Evolutionary conservation across 2,113 vertebrate genomes (phyloP).

Genomic region (Tor tambroides): DNA sequence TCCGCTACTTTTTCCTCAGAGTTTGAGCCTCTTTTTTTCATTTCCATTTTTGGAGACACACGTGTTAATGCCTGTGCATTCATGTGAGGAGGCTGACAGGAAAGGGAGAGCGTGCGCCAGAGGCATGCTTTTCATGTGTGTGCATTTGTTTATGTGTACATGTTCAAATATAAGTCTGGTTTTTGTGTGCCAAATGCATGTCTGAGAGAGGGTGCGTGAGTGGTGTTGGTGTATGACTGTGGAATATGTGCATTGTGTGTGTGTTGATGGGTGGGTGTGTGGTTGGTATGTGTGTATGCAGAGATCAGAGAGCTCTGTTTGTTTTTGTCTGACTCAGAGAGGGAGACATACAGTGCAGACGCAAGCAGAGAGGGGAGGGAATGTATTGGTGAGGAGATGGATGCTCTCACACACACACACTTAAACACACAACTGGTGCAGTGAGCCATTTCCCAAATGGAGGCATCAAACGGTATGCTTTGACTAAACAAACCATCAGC

Average conservation of each 20-base stretch:
- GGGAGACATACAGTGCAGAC: conserved; percentile 48
- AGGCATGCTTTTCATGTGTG: conserved; percentile 42
- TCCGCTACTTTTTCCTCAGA: conserved; percentile 33
- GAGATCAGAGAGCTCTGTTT: conserved; percentile 69
- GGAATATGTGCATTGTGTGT: conserved; percentile 44
- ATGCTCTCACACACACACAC: conserved; percentile 26
- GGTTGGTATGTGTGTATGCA: conserved; percentile 39
- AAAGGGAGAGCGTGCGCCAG: conserved; percentile 20
- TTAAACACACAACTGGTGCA: conserved; percentile 41
- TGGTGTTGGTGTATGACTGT: conserved; percentile 67
- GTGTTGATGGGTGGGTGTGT: conserved; percentile 20
- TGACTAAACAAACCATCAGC: conserved; percentile 49
- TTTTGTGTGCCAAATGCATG: conserved; percentile 64
- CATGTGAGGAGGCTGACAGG: conserved; percentile 63
- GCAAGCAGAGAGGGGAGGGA: conserved; percentile 42
- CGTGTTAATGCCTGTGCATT: conserved; percentile 71
- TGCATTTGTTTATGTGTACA: conserved; percentile 53
- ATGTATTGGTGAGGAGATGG: conserved; percentile 29
- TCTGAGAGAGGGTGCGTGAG: conserved; percentile 71
- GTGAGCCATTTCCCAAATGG: conserved; percentile 19
- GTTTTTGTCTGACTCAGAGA: conserved; percentile 71
- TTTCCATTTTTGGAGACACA: conserved; percentile 71
- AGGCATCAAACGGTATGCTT: conserved; percentile 37
- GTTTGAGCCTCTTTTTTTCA: conserved; percentile 48
- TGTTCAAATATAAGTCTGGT: conserved; percentile 60